These are phyloP conservation scores for Bucorvus abyssinicus DNA, from an alignment of 2,797 vertebrate species.

Conservation along the genomic window DNA sequence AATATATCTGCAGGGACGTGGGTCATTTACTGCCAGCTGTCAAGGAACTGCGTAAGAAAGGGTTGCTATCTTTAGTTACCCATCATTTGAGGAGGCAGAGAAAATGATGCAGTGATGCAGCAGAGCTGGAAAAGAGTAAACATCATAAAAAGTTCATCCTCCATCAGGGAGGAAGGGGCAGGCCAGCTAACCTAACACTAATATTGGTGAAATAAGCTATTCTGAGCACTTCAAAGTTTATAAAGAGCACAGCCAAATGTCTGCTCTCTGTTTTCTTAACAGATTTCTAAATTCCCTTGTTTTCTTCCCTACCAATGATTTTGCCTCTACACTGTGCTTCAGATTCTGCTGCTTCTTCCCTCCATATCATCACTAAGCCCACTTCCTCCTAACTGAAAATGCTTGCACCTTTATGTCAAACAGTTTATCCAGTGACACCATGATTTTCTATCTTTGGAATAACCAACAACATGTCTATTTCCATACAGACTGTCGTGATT, in stretches of 20 bases:
- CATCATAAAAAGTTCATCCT: background rate
- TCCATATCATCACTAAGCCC: background rate
- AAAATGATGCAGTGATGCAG: background rate
- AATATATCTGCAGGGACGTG: background rate
- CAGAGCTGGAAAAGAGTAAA: background rate
- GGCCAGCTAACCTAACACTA: background rate
- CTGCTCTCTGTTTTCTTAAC: background rate
- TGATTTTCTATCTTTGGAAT: slow-evolving; percentile 5
- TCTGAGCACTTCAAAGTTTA: background rate
- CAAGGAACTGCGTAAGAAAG: background rate
- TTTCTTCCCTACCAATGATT: background rate
- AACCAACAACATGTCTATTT: background rate
- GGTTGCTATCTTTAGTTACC: slow-evolving; percentile 34
- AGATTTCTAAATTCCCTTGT: background rate
- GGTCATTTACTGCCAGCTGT: slow-evolving; percentile 16
- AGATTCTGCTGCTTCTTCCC: background rate
- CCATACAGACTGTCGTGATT: background rate
- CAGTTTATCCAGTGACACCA: background rate
- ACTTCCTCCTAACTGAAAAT: background rate
- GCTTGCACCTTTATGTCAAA: background rate
- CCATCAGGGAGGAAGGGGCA: background rate
- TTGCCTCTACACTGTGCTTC: background rate
- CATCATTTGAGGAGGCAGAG: background rate
- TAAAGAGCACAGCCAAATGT: background rate
- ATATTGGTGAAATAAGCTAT: background rate